Percentiles rank a stretch among this genome's conserved stretches.
These are phyloP conservation scores for Pristionchus maxplancki DNA, from an alignment of 2,888 invertebrate genomes.

Conservation along the genomic window DNA sequence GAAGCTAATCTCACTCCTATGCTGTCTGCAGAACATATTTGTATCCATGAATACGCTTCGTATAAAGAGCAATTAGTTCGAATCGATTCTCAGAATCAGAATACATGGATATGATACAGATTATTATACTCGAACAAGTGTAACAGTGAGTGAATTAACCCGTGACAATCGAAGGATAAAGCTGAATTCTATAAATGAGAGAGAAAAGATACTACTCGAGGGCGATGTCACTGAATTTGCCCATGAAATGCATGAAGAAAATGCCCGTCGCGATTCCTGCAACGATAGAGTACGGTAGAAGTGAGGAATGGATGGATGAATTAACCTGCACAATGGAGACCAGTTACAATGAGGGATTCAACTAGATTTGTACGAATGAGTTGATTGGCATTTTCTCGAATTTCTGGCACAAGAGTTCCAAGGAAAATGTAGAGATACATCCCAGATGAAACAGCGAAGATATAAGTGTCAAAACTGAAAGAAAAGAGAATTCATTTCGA, in stretches of 20 bases:
- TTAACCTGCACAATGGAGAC: conserved; percentile 59
- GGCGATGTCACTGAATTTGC: conserved; percentile 47
- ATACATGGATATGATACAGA: conserved; percentile 9
- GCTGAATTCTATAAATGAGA: neutral
- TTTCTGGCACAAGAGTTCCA: conserved; percentile 75
- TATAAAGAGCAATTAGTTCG: neutral
- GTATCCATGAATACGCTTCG: neutral
- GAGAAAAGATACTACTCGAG: conserved; percentile 13
- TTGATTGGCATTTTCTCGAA: conserved; percentile 73
- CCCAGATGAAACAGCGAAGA: conserved; percentile 73
- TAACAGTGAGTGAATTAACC: neutral
- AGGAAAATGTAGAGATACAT: conserved; percentile 77
- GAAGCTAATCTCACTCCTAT: conserved; percentile 28
- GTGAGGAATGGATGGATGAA: neutral
- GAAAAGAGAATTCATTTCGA: neutral
- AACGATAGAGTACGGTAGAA: neutral
- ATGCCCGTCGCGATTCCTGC: conserved; percentile 66
- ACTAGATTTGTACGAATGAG: conserved; percentile 65
- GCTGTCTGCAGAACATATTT: neutral
- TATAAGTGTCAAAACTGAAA: conserved; percentile 69
- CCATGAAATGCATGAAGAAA: conserved; percentile 69
- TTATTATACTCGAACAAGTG: conserved; percentile 23
- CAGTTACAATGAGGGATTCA: conserved; percentile 67
- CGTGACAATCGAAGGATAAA: neutral
- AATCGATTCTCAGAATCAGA: conserved; percentile 43